Percentiles rank a stretch among this genome's conserved stretches.
These are phyloP conservation scores for Tragelaphus scriptus DNA, from an alignment of 2,113 vertebrate genomes.

Conservation along the genomic window DNA sequence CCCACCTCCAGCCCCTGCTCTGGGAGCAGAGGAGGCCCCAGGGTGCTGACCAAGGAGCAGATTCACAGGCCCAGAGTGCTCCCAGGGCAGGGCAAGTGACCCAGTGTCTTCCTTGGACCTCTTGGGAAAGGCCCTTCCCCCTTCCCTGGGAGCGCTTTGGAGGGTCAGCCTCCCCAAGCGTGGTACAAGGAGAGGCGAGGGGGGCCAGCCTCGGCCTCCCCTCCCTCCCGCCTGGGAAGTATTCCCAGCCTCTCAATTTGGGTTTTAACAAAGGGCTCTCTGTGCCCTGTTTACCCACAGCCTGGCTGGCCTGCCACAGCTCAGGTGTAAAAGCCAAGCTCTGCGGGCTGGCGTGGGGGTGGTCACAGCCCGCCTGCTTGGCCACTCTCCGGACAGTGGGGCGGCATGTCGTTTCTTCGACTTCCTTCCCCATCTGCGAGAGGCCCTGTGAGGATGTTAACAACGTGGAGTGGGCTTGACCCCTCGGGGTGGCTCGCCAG, in stretches of 20 bases:
- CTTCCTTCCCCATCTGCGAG: background rate
- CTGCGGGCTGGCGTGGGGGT: background rate
- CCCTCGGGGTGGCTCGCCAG: background rate
- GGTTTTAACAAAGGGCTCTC: conserved; percentile 75
- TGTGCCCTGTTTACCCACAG: conserved; percentile 55
- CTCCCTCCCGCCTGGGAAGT: conserved; percentile 45
- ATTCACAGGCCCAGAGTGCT: background rate
- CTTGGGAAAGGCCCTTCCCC: background rate
- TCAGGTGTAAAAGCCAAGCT: conserved; percentile 62
- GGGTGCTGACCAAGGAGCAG: background rate
- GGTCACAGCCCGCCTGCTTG: background rate
- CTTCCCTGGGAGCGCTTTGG: conserved; percentile 24
- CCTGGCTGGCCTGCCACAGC: background rate
- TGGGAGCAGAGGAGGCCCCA: background rate
- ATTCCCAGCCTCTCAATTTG: conserved; percentile 40
- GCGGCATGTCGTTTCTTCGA: background rate
- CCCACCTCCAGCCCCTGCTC: background rate
- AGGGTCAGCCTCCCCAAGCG: background rate
- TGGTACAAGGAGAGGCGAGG: conserved; percentile 25
- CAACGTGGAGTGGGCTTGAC: fast-evolving
- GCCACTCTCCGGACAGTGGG: background rate
- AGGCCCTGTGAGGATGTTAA: background rate
- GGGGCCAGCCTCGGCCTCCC: conserved; percentile 20
- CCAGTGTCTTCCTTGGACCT: background rate
- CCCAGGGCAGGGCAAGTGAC: background rate